Evolutionary conservation across 2,113 vertebrate species (phyloP).

Genomic region (Noturus placidus): DNA sequence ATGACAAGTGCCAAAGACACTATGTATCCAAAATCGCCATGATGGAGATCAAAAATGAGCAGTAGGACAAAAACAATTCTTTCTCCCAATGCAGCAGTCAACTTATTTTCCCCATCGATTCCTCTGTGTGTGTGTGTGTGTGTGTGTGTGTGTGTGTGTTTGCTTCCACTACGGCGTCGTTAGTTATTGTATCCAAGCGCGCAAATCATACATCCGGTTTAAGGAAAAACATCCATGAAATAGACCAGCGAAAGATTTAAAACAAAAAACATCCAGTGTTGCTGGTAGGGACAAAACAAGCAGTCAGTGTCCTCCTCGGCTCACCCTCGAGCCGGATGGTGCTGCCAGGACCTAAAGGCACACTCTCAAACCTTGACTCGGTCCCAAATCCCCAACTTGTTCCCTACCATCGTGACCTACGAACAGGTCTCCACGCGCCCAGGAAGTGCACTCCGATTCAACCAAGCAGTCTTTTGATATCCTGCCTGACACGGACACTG

Average conservation of each 20-base stretch:
- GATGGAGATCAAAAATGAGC: conserved; percentile 54
- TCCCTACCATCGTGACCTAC: neutral
- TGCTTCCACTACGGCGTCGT: neutral
- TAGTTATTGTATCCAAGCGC: neutral
- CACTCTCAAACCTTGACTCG: conserved; percentile 51
- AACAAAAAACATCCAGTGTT: conserved; percentile 57
- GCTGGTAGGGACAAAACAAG: conserved; percentile 53
- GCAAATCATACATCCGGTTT: conserved; percentile 37
- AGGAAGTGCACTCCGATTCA: neutral
- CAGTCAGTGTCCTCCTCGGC: conserved; percentile 49
- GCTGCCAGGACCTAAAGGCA: conserved; percentile 58
- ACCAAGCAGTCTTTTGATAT: neutral
- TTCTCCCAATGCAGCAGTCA: conserved; percentile 53
- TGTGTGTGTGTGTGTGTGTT: neutral
- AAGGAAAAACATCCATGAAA: conserved; percentile 26
- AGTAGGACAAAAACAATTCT: conserved; percentile 49
- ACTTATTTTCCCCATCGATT: conserved; percentile 67
- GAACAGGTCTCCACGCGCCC: neutral
- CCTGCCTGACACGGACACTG: neutral
- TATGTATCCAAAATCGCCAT: conserved; percentile 54
- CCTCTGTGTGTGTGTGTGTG: conserved; percentile 30
- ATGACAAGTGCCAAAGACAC: conserved; percentile 45
- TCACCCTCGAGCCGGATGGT: conserved; percentile 59
- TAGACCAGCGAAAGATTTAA: neutral
- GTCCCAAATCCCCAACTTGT: conserved; percentile 45